Percentiles rank a stretch among this genome's conserved stretches.
Evolutionary conservation across 2,888 invertebrate genomes (phyloP).

Genomic region (Rhabditophanes sp.): DNA sequence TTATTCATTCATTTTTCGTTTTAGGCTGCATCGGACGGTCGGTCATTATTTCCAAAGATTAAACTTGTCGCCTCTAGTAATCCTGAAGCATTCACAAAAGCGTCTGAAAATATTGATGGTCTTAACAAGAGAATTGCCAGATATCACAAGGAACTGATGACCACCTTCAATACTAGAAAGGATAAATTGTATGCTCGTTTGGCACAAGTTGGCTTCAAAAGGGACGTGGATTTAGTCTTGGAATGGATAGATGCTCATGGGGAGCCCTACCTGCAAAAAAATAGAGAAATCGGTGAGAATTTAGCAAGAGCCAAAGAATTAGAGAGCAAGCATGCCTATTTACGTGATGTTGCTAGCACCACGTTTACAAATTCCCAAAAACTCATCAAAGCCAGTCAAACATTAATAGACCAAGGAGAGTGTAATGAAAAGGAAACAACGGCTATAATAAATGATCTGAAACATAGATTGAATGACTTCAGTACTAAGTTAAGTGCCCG

Average conservation of each 20-base stretch:
- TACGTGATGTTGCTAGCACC: slow-evolving; percentile 31
- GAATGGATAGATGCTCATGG: slow-evolving; percentile 41
- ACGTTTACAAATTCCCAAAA: slow-evolving; percentile 33
- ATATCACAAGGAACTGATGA: no score
- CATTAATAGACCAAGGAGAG: neutral
- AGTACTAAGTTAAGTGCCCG: no score
- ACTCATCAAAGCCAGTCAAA: slow-evolving; percentile 19
- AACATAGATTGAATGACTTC: slow-evolving; percentile 4
- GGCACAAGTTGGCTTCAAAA: slow-evolving; percentile 22
- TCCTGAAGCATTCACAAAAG: no score
- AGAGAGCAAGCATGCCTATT: slow-evolving; percentile 24
- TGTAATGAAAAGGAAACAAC: neutral
- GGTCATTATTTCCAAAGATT: no score
- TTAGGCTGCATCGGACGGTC: no score
- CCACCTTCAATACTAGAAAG: no score
- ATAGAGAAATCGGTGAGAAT: slow-evolving; percentile 26
- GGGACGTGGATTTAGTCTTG: slow-evolving; percentile 23
- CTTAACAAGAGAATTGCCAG: no score
- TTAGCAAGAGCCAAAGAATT: slow-evolving; percentile 13
- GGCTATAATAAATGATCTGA: neutral
- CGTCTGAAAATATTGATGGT: no score
- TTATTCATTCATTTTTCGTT: no score
- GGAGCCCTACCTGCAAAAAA: slow-evolving; percentile 32
- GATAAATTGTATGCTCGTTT: no score
- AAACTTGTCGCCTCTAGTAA: no score